Conservation (phyloP, 1,140 invertebrate species). For the Palaemon carinicauda region DNA sequence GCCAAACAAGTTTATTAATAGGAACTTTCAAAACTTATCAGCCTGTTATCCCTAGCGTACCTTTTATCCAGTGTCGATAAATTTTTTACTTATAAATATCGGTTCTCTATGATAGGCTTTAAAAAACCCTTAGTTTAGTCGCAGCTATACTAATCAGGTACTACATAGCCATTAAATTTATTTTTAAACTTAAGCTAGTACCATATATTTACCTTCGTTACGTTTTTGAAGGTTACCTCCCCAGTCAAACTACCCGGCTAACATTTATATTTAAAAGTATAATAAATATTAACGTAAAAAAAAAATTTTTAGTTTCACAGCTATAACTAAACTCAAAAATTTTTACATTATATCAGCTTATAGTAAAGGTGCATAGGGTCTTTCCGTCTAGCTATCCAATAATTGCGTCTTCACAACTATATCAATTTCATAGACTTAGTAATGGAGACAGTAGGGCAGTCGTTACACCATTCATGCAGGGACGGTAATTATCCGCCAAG, state of each 20-base stretch:
- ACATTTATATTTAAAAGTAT: slow-evolving; percentile 62
- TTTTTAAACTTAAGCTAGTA: slow-evolving; percentile 60
- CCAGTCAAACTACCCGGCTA: slow-evolving; percentile 63
- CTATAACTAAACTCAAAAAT: too few relatives aligned
- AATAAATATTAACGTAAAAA: too few relatives aligned
- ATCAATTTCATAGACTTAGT: too few relatives aligned
- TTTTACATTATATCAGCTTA: too few relatives aligned
- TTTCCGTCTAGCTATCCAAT: too few relatives aligned
- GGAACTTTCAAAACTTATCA: slow-evolving; percentile 59
- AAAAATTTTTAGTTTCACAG: too few relatives aligned
- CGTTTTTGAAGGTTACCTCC: slow-evolving; percentile 63
- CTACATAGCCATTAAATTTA: neutral
- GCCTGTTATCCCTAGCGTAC: slow-evolving; percentile 62
- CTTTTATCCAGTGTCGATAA: slow-evolving; percentile 26
- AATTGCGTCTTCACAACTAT: too few relatives aligned
- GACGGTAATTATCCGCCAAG: slow-evolving; percentile 63
- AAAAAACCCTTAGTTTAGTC: too few relatives aligned
- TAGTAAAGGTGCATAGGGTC: too few relatives aligned
- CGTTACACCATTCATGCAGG: slow-evolving; percentile 63
- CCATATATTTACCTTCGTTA: slow-evolving; percentile 64
- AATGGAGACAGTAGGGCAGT: slow-evolving; percentile 61
- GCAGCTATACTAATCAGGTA: neutral
- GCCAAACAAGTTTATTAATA: slow-evolving; percentile 60
- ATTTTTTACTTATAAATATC: neutral
- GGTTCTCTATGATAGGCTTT: slow-evolving; percentile 23